Conservation (phyloP, 2,113 vertebrate genomes). For the Anhinga anhinga region DNA sequence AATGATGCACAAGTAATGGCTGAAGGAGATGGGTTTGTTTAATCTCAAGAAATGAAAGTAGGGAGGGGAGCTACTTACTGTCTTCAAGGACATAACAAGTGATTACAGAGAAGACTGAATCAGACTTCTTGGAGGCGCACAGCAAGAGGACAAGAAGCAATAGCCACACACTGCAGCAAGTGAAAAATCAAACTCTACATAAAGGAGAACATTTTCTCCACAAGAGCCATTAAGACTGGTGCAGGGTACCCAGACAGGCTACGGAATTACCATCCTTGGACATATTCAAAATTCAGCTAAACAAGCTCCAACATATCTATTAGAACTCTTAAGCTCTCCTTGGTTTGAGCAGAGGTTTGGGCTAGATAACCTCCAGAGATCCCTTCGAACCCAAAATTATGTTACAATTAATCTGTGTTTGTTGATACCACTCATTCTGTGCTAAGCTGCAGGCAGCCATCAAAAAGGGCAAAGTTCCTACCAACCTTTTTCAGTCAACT, state of each 20-base stretch:
- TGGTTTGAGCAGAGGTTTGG: not conserved
- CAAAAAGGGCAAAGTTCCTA: not conserved
- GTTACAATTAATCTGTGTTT: not conserved
- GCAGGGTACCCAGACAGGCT: not conserved
- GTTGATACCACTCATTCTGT: not conserved
- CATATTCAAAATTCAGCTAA: not conserved
- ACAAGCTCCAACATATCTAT: not conserved
- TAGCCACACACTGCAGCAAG: not conserved
- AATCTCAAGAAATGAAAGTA: not conserved
- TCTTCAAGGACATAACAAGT: not conserved
- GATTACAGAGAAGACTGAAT: not conserved
- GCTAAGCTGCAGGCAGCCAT: not conserved
- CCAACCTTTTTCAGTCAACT: not conserved
- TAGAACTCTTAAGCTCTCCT: not conserved
- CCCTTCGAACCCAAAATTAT: not conserved
- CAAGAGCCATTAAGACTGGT: not conserved
- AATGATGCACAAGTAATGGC: not conserved
- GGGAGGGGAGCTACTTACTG: not conserved
- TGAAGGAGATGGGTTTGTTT: not conserved
- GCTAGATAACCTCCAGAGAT: not conserved
- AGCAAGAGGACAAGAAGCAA: not conserved
- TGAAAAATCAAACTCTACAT: not conserved
- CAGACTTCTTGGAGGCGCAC: not conserved
- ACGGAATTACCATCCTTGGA: not conserved
- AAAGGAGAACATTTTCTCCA: not conserved